Conservation (phyloP, 2,113 vertebrate genomes). For the Xiphophorus hellerii region DNA sequence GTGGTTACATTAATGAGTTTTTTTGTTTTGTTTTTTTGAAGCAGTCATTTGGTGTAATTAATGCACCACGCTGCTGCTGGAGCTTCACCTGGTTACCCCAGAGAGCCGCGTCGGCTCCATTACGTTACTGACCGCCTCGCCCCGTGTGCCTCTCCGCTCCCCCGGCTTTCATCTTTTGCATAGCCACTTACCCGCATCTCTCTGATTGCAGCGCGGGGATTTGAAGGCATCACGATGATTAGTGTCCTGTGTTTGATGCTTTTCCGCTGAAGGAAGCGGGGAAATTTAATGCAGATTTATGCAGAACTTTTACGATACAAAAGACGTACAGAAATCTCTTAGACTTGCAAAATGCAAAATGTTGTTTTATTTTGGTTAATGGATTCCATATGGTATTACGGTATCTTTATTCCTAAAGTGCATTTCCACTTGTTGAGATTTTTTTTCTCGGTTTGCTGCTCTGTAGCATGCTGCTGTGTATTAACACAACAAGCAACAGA, state of each 20-base stretch:
- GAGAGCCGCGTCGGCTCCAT: conserved; percentile 23
- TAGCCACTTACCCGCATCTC: conserved; percentile 30
- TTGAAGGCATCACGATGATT: conserved; percentile 39
- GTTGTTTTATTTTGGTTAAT: not conserved
- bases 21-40: conserved; percentile 27
- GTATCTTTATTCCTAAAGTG: not conserved
- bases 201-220: conserved; percentile 43
- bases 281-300: conserved; percentile 19
- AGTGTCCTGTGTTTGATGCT: conserved; percentile 41
- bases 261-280: conserved; percentile 3
- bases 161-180: conserved; percentile 49
- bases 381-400: not conserved
- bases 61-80: conserved; percentile 23
- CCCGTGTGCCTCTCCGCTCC: conserved; percentile 9
- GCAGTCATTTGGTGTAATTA: conserved; percentile 51
- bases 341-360: not conserved
- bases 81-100: conserved; percentile 34
- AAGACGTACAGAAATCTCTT: not conserved
- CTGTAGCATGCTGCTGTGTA: not conserved
- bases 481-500: not conserved
- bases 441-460: not conserved
- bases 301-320: not conserved
- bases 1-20: conserved; percentile 51
- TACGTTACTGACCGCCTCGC: conserved; percentile 27
- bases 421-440: not conserved